Percentiles rank a stretch among this genome's conserved stretches.
Conservation (phyloP, 64 coral and sea anemone genomes). For the Catalaphyllia jardinei region DNA sequence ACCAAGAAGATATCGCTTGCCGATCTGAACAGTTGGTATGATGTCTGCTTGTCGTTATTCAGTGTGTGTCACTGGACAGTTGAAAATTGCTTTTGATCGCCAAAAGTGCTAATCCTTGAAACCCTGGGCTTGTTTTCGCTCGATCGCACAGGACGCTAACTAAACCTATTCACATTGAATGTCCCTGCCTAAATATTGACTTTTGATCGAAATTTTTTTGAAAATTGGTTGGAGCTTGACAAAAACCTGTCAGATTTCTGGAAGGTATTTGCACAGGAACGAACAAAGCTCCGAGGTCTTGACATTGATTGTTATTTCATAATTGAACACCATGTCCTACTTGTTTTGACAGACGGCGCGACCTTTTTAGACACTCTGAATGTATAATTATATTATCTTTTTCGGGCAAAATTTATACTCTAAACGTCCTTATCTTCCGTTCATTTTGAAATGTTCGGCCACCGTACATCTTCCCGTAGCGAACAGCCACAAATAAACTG, state of each 20-base stretch:
- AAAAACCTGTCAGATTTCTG: background rate
- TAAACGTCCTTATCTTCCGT: too few species aligned
- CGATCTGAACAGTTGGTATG: background rate
- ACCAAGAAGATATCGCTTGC: background rate
- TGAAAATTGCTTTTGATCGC: background rate
- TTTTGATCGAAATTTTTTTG: background rate
- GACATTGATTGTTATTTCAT: conserved; percentile 20
- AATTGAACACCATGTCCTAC: background rate
- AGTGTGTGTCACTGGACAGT: background rate
- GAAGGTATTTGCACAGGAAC: background rate
- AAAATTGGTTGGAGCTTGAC: background rate
- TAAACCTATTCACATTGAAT: background rate
- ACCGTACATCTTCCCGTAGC: background rate
- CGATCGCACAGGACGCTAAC: background rate
- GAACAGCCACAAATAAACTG: background rate
- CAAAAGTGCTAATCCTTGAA: conserved; percentile 6
- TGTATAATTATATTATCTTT: background rate
- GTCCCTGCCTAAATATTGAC: background rate
- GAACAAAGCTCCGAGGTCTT: conserved; percentile 29
- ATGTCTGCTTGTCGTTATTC: background rate
- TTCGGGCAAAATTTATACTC: background rate
- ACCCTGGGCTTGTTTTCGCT: background rate
- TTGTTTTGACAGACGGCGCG: conserved; percentile 3
- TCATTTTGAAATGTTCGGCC: background rate
- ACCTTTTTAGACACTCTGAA: background rate